A percentile compares a stretch with the other conserved stretches of the same genome.
phyloP scores from a whole-genome alignment of 2,113 vertebrate species.

The crab-eating macaque (Macaca fascicularis) region DNA sequence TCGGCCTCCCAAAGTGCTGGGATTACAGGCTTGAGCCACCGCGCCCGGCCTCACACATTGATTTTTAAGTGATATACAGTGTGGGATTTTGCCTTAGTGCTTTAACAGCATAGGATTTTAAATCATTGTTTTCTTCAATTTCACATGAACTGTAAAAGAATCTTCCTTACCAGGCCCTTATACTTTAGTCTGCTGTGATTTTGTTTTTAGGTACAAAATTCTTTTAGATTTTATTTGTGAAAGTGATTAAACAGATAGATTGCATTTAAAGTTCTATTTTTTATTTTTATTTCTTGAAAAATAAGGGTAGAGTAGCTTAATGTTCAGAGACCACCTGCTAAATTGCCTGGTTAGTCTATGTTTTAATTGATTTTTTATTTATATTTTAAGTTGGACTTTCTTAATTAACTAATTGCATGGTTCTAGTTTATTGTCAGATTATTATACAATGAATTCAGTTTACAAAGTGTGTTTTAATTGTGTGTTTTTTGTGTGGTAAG shows the following conservation, averaged over 20 bases:
- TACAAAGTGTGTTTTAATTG: not conserved
- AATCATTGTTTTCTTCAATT: not conserved
- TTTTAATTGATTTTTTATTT: slow-evolving; percentile 42
- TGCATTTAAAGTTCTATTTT: slow-evolving; percentile 48
- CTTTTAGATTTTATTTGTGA: slow-evolving; percentile 35
- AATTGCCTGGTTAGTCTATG: slow-evolving; percentile 17
- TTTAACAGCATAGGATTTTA: not conserved
- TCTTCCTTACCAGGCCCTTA: not conserved
- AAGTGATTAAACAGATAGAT: slow-evolving; percentile 26
- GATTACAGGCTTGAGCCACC: too few species aligned
- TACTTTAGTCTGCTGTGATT: slow-evolving; percentile 12
- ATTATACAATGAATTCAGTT: slow-evolving; percentile 21
- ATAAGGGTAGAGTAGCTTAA: slow-evolving; percentile 1
- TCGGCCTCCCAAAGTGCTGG: too few species aligned
- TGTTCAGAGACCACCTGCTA: slow-evolving; percentile 52
- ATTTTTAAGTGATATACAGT: not conserved
- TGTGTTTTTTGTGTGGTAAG: slow-evolving; percentile 27
- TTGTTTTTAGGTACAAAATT: slow-evolving; percentile 13
- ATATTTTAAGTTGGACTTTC: slow-evolving; percentile 58
- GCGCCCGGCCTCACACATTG: not conserved
- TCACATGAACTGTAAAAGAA: not conserved
- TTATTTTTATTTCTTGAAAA: slow-evolving; percentile 56
- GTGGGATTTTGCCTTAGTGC: not conserved
- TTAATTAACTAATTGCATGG: slow-evolving; percentile 44
- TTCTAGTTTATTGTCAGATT: slow-evolving; percentile 35